A percentile compares a stretch with the other conserved stretches of the same genome.
These are phyloP conservation scores for Chlamydotis undulata DNA, from an alignment of 2,113 vertebrate genomes.

Conservation along the genomic window DNA sequence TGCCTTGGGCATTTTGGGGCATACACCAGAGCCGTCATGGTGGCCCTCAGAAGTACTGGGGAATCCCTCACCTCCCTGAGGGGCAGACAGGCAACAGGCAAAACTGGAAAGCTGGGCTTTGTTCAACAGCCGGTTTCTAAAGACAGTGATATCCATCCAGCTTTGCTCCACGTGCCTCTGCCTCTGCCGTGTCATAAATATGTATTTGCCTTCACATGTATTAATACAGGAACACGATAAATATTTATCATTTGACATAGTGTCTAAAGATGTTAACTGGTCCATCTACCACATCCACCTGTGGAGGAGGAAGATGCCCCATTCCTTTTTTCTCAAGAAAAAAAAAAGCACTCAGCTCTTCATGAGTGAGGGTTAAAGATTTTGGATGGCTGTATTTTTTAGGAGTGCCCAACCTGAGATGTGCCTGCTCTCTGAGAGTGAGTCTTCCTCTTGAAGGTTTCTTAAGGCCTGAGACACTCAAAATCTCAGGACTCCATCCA, in stretches of 20 bases:
- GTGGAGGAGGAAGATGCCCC: neutral
- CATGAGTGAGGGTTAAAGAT: fast-evolving
- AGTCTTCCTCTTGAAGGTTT: neutral
- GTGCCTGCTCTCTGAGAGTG: neutral
- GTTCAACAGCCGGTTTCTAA: neutral
- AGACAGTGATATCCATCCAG: neutral
- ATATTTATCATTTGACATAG: constrained; percentile 42
- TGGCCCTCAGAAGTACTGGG: neutral
- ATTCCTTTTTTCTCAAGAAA: neutral
- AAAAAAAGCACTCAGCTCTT: neutral
- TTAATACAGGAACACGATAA: constrained; percentile 36
- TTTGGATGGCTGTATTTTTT: fast-evolving
- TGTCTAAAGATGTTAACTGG: neutral
- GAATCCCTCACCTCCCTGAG: neutral
- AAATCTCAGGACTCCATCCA: neutral
- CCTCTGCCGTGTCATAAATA: constrained; percentile 47
- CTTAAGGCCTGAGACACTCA: neutral
- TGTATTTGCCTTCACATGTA: constrained; percentile 6
- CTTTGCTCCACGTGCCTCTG: neutral
- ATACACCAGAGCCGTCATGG: neutral
- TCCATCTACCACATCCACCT: neutral
- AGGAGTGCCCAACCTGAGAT: neutral
- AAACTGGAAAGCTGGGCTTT: neutral
- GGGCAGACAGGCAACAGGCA: neutral
- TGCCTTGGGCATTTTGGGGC: neutral